A percentile compares a stretch with the other conserved stretches of the same genome.
Conservation (phyloP, 2,797 vertebrate genomes). For the Microctenopoma stevenorrisi region DNA sequence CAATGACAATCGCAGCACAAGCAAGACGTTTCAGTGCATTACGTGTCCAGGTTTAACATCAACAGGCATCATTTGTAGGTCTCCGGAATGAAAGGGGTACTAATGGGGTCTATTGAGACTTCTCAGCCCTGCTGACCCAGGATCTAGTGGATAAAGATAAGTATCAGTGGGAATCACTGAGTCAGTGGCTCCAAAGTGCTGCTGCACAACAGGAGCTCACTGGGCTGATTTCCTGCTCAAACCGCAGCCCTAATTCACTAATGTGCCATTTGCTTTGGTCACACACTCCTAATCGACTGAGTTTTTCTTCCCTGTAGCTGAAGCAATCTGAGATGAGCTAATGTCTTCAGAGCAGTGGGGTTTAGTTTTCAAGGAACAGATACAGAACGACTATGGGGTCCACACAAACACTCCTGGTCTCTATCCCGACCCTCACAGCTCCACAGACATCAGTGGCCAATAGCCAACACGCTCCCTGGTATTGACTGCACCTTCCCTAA, state of each 20-base stretch:
- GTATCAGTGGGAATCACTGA: conserved; percentile 69
- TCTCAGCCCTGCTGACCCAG: conserved; percentile 50
- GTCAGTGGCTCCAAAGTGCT: conserved; percentile 79
- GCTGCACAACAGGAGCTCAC: conserved; percentile 69
- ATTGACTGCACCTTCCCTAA: conserved; percentile 78
- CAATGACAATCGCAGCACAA: neutral
- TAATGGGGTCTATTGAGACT: conserved; percentile 42
- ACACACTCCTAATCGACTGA: conserved; percentile 80
- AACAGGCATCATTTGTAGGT: conserved; percentile 17
- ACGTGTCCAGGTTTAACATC: neutral
- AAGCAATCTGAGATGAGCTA: conserved; percentile 75
- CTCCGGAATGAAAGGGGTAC: conserved; percentile 15
- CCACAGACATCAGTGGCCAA: conserved; percentile 65
- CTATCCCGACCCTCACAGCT: conserved; percentile 23
- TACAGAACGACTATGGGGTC: conserved; percentile 12
- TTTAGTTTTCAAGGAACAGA: conserved; percentile 51
- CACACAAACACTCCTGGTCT: conserved; percentile 6
- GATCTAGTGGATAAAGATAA: conserved; percentile 72
- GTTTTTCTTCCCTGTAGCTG: conserved; percentile 73
- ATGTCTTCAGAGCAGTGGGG: conserved; percentile 67
- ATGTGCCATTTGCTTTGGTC: conserved; percentile 84
- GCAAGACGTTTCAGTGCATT: neutral
- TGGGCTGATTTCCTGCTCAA: conserved; percentile 79
- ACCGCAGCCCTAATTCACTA: conserved; percentile 83
- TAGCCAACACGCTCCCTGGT: conserved; percentile 69